These are phyloP conservation scores for Polypedilum vanderplanki DNA, from an alignment of 1,140 invertebrate species.

Conservation along the genomic window DNA sequence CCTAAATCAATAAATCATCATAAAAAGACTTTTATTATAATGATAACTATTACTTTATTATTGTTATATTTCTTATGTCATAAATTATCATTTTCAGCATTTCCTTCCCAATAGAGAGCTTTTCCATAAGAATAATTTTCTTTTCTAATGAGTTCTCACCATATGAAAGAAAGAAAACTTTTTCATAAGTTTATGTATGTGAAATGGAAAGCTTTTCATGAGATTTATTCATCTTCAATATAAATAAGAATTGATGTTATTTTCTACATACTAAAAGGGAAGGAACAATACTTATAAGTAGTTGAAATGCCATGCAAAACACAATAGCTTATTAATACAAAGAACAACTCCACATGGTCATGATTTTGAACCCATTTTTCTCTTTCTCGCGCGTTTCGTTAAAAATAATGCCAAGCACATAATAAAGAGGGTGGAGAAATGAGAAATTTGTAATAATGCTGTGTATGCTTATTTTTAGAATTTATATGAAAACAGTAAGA, in stretches of 20 bases:
- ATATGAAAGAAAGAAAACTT: background rate
- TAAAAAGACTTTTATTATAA: no score
- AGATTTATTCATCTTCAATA: conserved; percentile 16
- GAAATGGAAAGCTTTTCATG: background rate
- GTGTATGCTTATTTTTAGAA: no score
- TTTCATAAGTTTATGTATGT: background rate
- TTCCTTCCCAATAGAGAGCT: conserved; percentile 10
- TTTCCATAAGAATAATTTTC: background rate
- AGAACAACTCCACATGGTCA: conserved; percentile 2
- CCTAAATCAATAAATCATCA: no score
- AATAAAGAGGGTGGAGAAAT: background rate
- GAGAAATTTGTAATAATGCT: background rate
- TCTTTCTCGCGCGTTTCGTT: background rate
- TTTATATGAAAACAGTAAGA: no score
- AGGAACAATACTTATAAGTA: background rate
- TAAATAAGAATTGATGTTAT: background rate
- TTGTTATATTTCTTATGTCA: background rate
- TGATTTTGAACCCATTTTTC: background rate
- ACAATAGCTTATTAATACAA: background rate
- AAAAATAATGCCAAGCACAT: background rate
- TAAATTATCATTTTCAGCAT: background rate
- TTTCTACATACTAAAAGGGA: background rate
- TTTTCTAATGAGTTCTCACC: background rate
- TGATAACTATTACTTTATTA: no score
- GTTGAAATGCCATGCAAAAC: background rate